These are phyloP conservation scores for Leptoteleia sp. DNA, from an alignment of 1,140 invertebrate species.

Conservation along the genomic window DNA sequence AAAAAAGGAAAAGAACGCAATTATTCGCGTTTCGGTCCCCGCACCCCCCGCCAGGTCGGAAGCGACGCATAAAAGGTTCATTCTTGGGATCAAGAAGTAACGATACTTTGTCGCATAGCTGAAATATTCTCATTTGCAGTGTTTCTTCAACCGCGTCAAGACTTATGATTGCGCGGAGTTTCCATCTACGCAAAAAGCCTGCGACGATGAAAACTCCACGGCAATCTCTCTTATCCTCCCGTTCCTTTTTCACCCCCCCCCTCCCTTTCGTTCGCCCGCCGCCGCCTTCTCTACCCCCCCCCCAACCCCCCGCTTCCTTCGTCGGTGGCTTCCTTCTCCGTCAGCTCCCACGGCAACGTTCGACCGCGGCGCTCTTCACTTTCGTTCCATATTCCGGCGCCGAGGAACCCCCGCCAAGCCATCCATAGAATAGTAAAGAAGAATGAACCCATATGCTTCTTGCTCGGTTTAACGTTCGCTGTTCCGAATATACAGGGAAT, in stretches of 20 bases:
- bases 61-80: conserved; percentile 50
- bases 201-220: conserved; percentile 66
- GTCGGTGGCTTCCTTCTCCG: too few relatives aligned
- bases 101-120: conserved; percentile 65
- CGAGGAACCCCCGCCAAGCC: conserved; percentile 54
- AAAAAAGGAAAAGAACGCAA: conserved; percentile 41
- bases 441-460: conserved; percentile 70
- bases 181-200: conserved; percentile 69
- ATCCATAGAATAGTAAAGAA: conserved; percentile 75
- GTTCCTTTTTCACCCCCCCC: neutral
- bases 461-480: conserved; percentile 66
- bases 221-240: conserved; percentile 61
- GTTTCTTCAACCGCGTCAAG: conserved; percentile 69
- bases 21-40: conserved; percentile 48
- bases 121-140: conserved; percentile 67
- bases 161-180: conserved; percentile 70
- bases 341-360: too few relatives aligned
- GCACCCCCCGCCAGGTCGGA: conserved; percentile 17
- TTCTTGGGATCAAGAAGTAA: conserved; percentile 69
- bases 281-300: neutral
- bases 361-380: conserved; percentile 56
- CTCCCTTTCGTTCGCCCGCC: conserved; percentile 32
- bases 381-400: conserved; percentile 54
- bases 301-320: too few relatives aligned
- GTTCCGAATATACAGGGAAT: conserved; percentile 66